phyloP scores from a whole-genome alignment of 2,113 vertebrate species.

The Periophthalmodon schlosseri region DNA sequence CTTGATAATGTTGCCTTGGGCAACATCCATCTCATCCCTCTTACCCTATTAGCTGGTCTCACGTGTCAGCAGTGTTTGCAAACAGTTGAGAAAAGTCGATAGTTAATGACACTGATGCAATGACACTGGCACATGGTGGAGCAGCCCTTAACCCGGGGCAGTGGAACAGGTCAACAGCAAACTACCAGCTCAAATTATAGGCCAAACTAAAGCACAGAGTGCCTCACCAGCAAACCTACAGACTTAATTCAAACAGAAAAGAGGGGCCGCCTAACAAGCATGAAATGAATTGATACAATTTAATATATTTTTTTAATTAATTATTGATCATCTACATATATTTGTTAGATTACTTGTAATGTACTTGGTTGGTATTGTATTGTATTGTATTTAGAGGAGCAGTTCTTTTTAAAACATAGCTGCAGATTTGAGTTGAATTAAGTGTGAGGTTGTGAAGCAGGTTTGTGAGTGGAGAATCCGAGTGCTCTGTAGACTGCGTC shows the following conservation, averaged over 20 bases:
- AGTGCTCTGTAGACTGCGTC: slow-evolving; percentile 1
- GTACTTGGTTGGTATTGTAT: too few species aligned
- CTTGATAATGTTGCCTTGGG: slow-evolving; percentile 24
- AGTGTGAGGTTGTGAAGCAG: slow-evolving; percentile 31
- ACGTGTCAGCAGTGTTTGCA: slow-evolving; percentile 54
- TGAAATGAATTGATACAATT: too few species aligned
- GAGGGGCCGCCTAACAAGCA: too few species aligned
- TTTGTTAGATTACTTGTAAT: too few species aligned
- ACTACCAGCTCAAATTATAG: slow-evolving; percentile 14
- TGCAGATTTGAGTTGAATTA: too few species aligned
- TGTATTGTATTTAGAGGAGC: too few species aligned
- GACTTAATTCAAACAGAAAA: too few species aligned
- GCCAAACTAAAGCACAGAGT: too few species aligned
- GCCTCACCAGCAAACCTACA: too few species aligned
- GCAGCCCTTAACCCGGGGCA: slow-evolving; percentile 25
- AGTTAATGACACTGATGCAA: slow-evolving; percentile 34
- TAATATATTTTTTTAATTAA: too few species aligned
- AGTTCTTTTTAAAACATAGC: too few species aligned
- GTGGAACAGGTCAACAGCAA: not conserved
- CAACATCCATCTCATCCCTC: slow-evolving; percentile 16
- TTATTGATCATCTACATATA: too few species aligned
- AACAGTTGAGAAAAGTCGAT: slow-evolving; percentile 52
- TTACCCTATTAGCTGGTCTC: slow-evolving; percentile 30
- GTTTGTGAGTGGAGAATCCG: slow-evolving; percentile 27
- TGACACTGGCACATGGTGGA: slow-evolving; percentile 32